Conservation (phyloP, 2,888 invertebrate genomes). For the Conops quadrifasciatus region DNA sequence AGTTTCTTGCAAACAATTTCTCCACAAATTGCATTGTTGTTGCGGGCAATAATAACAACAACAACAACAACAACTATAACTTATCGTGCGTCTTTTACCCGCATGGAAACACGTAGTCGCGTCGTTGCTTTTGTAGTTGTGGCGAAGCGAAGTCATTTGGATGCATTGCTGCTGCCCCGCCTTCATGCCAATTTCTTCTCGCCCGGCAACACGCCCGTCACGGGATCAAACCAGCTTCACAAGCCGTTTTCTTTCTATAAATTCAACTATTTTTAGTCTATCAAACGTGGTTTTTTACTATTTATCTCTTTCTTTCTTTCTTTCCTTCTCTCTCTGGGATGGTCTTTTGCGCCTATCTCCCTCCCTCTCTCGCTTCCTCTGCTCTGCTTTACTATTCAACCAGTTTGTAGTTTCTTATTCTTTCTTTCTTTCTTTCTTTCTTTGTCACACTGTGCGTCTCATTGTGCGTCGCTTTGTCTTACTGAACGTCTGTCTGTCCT, state of each 20-base stretch:
- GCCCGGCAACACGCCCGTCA: not conserved
- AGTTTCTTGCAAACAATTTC: slow-evolving; percentile 46
- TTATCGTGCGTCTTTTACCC: not conserved
- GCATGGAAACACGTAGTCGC: not conserved
- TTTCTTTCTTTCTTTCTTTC: not conserved
- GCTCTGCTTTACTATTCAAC: not conserved
- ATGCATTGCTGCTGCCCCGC: not conserved
- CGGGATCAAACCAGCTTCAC: not conserved
- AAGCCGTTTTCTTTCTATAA: slow-evolving; percentile 7
- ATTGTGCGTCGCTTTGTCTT: no score
- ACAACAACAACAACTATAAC: slow-evolving; percentile 8
- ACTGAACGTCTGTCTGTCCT: no score
- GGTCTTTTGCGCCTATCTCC: not conserved
- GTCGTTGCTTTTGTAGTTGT: slow-evolving; percentile 15
- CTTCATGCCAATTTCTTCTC: not conserved
- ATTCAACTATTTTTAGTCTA: slow-evolving; percentile 15
- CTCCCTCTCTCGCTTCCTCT: not conserved
- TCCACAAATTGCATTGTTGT: slow-evolving; percentile 37
- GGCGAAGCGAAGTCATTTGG: slow-evolving; percentile 17
- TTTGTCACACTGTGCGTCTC: not conserved
- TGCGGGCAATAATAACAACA: slow-evolving; percentile 28
- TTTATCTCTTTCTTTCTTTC: not conserved
- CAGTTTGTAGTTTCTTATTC: not conserved
- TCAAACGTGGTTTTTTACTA: not conserved
- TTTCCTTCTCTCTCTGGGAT: not conserved